Conservation (phyloP, 2,888 invertebrate genomes). For the Acrobasis suavella region DNA sequence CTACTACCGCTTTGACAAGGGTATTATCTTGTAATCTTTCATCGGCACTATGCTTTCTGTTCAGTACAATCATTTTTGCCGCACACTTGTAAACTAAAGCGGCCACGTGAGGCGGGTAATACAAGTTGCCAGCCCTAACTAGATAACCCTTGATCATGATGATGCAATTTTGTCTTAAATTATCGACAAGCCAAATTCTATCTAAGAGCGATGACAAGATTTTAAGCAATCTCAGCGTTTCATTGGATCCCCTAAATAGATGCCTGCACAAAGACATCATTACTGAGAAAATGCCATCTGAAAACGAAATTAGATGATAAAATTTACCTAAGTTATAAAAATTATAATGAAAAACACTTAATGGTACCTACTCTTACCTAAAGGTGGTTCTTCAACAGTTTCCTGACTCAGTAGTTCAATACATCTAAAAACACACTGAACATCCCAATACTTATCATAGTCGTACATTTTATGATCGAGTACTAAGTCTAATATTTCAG, state of each 20-base stretch:
- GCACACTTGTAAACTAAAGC: slow-evolving; percentile 69
- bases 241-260: slow-evolving; percentile 61
- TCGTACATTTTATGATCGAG: slow-evolving; percentile 60
- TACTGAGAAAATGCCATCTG: slow-evolving; percentile 62
- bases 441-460: slow-evolving; percentile 51
- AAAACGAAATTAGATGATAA: slow-evolving; percentile 33
- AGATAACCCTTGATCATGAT: slow-evolving; percentile 73
- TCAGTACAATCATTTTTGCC: slow-evolving; percentile 57
- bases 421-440: slow-evolving; percentile 58
- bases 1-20: slow-evolving; percentile 52
- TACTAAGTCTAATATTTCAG: slow-evolving; percentile 62
- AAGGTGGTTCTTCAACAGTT: slow-evolving; percentile 46
- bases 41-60: slow-evolving; percentile 36
- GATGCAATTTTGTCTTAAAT: slow-evolving; percentile 63
- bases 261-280: slow-evolving; percentile 68
- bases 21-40: slow-evolving; percentile 42
- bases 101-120: slow-evolving; percentile 65
- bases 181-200: slow-evolving; percentile 52
- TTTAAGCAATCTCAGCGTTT: slow-evolving; percentile 55
- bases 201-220: slow-evolving; percentile 59
- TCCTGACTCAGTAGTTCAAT: slow-evolving; percentile 53
- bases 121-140: slow-evolving; percentile 58
- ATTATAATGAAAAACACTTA: neutral
- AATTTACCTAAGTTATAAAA: neutral
- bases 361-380: slow-evolving; percentile 20